Conservation (phyloP, 2,888 invertebrate species). For the Scaeva pyrastri region DNA sequence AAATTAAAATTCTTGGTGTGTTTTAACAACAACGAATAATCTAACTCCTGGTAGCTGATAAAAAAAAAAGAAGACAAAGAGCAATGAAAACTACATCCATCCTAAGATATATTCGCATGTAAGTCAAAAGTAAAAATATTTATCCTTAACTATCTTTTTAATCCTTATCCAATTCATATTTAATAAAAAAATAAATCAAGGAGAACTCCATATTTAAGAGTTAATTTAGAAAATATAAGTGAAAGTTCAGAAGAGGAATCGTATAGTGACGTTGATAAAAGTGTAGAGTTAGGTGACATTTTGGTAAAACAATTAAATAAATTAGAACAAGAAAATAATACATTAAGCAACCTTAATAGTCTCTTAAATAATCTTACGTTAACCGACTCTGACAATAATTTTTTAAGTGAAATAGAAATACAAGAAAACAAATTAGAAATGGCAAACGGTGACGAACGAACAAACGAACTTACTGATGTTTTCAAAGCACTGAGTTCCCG, state of each 20-base stretch:
- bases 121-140: neutral
- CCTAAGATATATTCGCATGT: neutral
- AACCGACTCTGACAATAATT: neutral
- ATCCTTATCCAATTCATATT: neutral
- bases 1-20: too few species aligned
- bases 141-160: neutral
- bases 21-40: too few species aligned
- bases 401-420: neutral
- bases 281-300: neutral
- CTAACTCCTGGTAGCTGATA: too few species aligned
- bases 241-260: neutral
- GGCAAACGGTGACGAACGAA: neutral
- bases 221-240: neutral
- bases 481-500: constrained; percentile 4
- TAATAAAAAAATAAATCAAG: neutral
- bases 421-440: neutral
- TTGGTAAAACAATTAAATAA: neutral
- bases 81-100: neutral
- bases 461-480: neutral
- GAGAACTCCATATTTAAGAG: neutral
- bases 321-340: neutral
- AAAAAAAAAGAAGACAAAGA: too few species aligned
- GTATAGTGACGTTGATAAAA: neutral
- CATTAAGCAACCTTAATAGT: neutral
- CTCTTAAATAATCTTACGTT: neutral